A percentile compares a stretch with the other conserved stretches of the same genome.
Evolutionary conservation across 1,140 invertebrate genomes (phyloP).

Genomic region (Drosophila azteca): DNA sequence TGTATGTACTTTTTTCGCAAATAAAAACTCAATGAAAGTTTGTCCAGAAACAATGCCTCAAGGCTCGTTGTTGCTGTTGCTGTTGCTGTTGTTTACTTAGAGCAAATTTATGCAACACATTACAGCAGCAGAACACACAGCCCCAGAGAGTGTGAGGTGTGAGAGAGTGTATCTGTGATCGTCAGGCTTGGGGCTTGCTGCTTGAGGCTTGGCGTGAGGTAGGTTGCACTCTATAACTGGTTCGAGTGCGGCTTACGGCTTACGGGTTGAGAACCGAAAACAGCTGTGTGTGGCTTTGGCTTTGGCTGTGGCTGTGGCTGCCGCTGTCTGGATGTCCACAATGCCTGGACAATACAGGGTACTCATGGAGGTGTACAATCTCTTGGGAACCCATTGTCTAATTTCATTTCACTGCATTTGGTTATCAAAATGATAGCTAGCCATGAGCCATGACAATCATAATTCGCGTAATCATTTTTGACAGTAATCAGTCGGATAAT

Average conservation of each 20-base stretch:
- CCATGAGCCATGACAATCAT: too few species aligned
- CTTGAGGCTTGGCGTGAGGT: slow-evolving; percentile 64
- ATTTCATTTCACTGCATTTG: too few species aligned
- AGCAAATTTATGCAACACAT: slow-evolving; percentile 73
- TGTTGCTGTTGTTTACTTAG: slow-evolving; percentile 67
- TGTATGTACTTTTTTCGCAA: slow-evolving; percentile 58
- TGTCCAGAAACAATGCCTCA: slow-evolving; percentile 70
- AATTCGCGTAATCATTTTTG: too few species aligned
- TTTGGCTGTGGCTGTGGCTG: slow-evolving; percentile 23
- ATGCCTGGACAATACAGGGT: slow-evolving; percentile 21
- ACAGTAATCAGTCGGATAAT: too few species aligned
- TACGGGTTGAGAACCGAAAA: slow-evolving; percentile 40
- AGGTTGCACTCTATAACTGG: slow-evolving; percentile 62
- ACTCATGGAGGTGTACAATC: not conserved
- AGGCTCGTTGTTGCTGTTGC: slow-evolving; percentile 62
- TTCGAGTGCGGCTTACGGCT: slow-evolving; percentile 20
- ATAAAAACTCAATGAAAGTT: slow-evolving; percentile 79
- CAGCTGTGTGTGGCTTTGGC: slow-evolving; percentile 37
- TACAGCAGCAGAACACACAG: slow-evolving; percentile 26
- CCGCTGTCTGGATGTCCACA: slow-evolving; percentile 64
- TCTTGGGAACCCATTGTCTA: not conserved
- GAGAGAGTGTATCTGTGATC: slow-evolving; percentile 32
- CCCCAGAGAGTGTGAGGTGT: not conserved
- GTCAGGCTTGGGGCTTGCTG: not conserved
- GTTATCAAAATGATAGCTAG: too few species aligned